Conservation (phyloP, 1,140 invertebrate species). For the Drosophila kohkoa region DNA sequence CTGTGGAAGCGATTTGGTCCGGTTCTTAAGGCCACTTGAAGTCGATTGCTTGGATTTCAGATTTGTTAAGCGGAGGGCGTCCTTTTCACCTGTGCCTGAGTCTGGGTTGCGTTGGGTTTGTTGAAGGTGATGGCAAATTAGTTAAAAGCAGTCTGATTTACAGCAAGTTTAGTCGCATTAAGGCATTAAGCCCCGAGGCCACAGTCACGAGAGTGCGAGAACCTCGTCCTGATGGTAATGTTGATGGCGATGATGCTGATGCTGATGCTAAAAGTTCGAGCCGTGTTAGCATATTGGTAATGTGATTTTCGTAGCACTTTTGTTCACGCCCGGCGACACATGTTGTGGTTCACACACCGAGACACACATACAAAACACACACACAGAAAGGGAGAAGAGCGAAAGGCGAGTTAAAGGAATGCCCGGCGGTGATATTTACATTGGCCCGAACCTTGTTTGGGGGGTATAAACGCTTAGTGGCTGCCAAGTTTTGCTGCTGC, state of each 20-base stretch:
- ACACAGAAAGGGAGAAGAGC: not conserved
- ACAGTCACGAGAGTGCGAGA: not conserved
- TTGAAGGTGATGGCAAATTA: conserved; percentile 62
- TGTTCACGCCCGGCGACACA: conserved; percentile 81
- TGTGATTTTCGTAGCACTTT: conserved; percentile 81
- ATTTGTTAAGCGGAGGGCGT: not conserved
- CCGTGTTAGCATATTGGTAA: conserved; percentile 56
- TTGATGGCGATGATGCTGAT: conserved; percentile 15
- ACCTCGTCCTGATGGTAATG: conserved; percentile 23
- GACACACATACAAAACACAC: conserved; percentile 27
- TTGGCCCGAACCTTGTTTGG: conserved; percentile 49
- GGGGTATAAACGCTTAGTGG: conserved; percentile 59
- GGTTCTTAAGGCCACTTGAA: conserved; percentile 41
- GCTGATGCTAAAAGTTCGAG: conserved; percentile 44
- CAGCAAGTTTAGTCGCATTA: conserved; percentile 76
- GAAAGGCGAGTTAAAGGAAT: conserved; percentile 19
- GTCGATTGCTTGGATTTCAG: conserved; percentile 39
- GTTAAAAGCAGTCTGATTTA: conserved; percentile 75
- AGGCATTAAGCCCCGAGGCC: conserved; percentile 66
- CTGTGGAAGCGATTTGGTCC: conserved; percentile 29
- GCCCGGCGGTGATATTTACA: conserved; percentile 60
- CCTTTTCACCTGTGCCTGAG: conserved; percentile 30
- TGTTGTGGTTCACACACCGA: conserved; percentile 78
- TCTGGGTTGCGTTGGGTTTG: not conserved
- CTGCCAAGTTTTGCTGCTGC: conserved; percentile 48